Evolutionary conservation across 2,113 vertebrate genomes (phyloP), one percentile per base, ranked within the genome.

Genomic region (Electrona antarctica): DNA sequence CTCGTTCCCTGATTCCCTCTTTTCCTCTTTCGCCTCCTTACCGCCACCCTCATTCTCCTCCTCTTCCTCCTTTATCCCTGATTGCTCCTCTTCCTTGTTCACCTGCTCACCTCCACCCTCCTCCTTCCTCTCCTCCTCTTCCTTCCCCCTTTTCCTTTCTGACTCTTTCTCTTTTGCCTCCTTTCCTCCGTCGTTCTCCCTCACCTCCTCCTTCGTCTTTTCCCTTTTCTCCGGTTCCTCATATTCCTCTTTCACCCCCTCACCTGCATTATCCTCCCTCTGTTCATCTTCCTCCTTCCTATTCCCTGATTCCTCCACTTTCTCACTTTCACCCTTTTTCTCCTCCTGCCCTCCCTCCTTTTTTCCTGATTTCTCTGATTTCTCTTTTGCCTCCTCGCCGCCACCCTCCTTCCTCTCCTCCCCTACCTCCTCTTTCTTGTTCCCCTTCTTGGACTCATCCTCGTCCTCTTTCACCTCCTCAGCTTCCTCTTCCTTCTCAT

Each of bases 291-390:
- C 63, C 0, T 41, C 50, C n/a, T 52, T 64, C 49, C 15, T 9
- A 8, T 12, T 12, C 59, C 12, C 33, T 29, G 2, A 6, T 2
- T 62, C 58, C 45, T 67, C 63, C 15, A 49, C 45, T 61, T 54
- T 21, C 52, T 21, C 59, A 49, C 13, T 33, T 41, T 21, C 68
- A 15, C n/a, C 55, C 60, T 51, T 13, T 21, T 21, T 5, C 21
- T 21, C 21, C 51, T 49, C 28, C 50, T 56, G 59, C 10, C 55
- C 68, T 65, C 33, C 58, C 61, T 29, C 50, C 61, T 58, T 68
- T 29, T 2, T 51, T 11, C 49, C 45, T 8, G 45, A 47, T 41
- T 41, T 41, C 1, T 41, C 21, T 21, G 21, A 21, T 21, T 21
- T 21, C 15, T n/a, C 55, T 6, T 15, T 2, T 14, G 29, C 57